Conservation (phyloP, 2,888 invertebrate genomes). For the Tipula vernalis region DNA sequence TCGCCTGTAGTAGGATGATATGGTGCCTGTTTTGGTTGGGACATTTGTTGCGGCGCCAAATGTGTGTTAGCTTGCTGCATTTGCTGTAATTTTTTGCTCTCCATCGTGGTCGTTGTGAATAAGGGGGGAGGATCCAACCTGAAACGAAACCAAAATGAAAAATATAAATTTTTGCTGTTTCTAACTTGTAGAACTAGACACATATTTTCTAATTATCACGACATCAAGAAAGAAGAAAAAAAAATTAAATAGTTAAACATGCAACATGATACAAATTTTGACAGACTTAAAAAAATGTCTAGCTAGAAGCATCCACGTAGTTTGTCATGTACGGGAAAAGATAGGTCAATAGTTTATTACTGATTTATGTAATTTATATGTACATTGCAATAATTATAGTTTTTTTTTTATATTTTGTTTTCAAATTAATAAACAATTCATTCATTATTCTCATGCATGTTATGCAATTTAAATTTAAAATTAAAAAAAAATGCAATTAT, state of each 20-base stretch:
- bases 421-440: not conserved
- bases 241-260: not conserved
- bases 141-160: slow-evolving; percentile 19
- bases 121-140: slow-evolving; percentile 63
- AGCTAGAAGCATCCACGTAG: not conserved
- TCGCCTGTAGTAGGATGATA: slow-evolving; percentile 35
- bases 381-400: not conserved
- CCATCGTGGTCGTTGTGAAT: slow-evolving; percentile 49
- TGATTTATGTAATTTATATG: not conserved
- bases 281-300: not conserved
- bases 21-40: slow-evolving; percentile 40
- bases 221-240: not conserved
- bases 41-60: slow-evolving; percentile 35
- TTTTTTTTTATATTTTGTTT: not conserved
- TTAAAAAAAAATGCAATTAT: not conserved
- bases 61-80: slow-evolving; percentile 31
- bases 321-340: not conserved
- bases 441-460: not conserved
- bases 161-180: not conserved
- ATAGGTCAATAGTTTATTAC: not conserved
- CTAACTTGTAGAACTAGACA: not conserved
- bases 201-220: not conserved
- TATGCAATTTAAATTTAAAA: not conserved
- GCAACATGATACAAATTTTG: not conserved
- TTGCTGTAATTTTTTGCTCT: slow-evolving; percentile 47